Percentiles rank a stretch among this genome's conserved stretches.
These are phyloP conservation scores for Lasioglossum malachurum DNA, from an alignment of 2,888 invertebrate genomes.

Conservation along the genomic window DNA sequence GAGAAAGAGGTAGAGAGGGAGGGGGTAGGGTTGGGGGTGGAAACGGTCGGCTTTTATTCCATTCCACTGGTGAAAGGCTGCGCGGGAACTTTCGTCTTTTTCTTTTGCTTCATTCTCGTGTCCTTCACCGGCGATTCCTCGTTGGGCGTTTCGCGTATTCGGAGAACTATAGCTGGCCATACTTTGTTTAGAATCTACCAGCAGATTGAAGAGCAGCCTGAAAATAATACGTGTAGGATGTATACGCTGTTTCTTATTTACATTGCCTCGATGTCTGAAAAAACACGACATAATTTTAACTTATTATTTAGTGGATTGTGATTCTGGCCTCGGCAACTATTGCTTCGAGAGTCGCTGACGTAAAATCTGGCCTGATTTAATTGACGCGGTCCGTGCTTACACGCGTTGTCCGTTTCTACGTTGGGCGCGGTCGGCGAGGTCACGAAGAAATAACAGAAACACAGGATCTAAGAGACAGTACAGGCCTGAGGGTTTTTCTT, in stretches of 20 bases:
- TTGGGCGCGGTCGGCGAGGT: too few relatives aligned
- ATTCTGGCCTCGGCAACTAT: too few relatives aligned
- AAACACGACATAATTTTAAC: too few relatives aligned
- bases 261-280: background rate
- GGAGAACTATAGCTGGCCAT: background rate
- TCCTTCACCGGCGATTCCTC: background rate
- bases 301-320: too few relatives aligned
- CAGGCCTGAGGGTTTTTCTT: too few relatives aligned
- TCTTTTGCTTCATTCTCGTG: background rate
- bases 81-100: background rate
- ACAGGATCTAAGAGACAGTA: too few relatives aligned
- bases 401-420: too few relatives aligned
- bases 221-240: background rate
- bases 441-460: too few relatives aligned
- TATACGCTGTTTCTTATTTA: background rate
- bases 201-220: background rate
- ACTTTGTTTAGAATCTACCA: background rate
- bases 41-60: conserved; percentile 9
- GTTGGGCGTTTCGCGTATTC: background rate
- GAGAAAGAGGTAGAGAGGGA: background rate
- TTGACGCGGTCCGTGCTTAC: too few relatives aligned
- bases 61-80: background rate
- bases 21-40: background rate
- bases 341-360: too few relatives aligned
- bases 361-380: too few relatives aligned